Conservation (phyloP, 2,888 invertebrate species). For the Rambutsinella grinnellia region DNA sequence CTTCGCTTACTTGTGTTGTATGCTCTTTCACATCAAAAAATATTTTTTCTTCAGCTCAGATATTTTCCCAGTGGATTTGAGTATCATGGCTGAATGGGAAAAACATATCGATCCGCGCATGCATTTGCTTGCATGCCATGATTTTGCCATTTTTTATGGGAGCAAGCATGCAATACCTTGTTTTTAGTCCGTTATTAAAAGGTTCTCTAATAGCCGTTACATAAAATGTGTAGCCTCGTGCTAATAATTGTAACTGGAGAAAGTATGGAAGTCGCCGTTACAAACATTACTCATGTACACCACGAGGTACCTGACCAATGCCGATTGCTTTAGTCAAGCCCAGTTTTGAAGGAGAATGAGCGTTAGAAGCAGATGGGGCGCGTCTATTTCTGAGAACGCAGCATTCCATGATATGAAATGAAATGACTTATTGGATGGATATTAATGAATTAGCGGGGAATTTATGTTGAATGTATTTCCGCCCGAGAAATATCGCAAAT, state of each 20-base stretch:
- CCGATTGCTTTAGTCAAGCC: neutral
- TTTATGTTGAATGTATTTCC: neutral
- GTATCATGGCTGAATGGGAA: neutral
- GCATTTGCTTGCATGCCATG: neutral
- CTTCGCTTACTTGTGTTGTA: neutral
- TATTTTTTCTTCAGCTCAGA: neutral
- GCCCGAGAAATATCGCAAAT: too few species aligned
- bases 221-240: neutral
- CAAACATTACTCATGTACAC: neutral
- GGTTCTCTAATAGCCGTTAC: neutral
- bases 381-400: too few species aligned
- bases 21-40: neutral
- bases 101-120: neutral
- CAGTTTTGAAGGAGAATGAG: neutral
- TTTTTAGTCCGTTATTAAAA: neutral
- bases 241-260: neutral
- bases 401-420: too few species aligned
- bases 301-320: neutral
- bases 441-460: neutral
- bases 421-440: neutral
- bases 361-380: neutral
- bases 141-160: neutral
- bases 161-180: neutral
- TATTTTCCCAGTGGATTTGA: neutral
- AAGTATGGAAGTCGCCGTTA: neutral